Evolutionary conservation across 2,888 invertebrate genomes (phyloP).

Genomic region (Adineta ricciae): DNA sequence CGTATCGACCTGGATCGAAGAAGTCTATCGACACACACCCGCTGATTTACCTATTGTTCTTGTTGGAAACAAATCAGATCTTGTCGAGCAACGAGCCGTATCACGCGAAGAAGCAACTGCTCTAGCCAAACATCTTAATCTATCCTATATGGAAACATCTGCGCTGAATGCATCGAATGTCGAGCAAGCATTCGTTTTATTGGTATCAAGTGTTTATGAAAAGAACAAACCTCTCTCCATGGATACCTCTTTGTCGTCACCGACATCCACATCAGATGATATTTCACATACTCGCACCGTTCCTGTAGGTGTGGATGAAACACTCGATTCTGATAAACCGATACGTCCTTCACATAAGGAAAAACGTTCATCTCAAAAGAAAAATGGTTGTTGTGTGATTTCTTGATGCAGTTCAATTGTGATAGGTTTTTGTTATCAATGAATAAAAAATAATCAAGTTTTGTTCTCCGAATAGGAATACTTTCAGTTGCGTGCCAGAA

Average conservation of each 20-base stretch:
- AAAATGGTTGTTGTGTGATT: background rate
- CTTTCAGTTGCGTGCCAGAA: too few relatives aligned
- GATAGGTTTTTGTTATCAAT: too few relatives aligned
- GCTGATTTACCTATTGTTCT: conserved; percentile 52
- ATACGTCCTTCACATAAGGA: background rate
- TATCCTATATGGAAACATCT: conserved; percentile 32
- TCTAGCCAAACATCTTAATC: conserved; percentile 24
- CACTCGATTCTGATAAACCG: background rate
- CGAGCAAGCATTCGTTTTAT: background rate
- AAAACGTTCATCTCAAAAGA: background rate
- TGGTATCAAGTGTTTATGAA: background rate
- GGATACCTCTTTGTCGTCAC: background rate
- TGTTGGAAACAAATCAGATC: conserved; percentile 34
- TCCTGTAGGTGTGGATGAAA: background rate
- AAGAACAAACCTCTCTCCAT: background rate
- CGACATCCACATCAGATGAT: background rate
- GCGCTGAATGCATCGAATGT: conserved; percentile 10
- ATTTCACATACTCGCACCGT: background rate
- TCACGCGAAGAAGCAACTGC: conserved; percentile 26
- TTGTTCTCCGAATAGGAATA: too few relatives aligned
- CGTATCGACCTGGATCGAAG: conserved; percentile 62
- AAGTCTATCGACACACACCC: conserved; percentile 57
- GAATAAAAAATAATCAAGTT: too few relatives aligned
- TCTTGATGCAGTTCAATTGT: background rate
- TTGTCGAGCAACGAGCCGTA: conserved; percentile 24